Evolutionary conservation across 2,797 vertebrate genomes (phyloP).

Genomic region (Sciaenops ocellatus): DNA sequence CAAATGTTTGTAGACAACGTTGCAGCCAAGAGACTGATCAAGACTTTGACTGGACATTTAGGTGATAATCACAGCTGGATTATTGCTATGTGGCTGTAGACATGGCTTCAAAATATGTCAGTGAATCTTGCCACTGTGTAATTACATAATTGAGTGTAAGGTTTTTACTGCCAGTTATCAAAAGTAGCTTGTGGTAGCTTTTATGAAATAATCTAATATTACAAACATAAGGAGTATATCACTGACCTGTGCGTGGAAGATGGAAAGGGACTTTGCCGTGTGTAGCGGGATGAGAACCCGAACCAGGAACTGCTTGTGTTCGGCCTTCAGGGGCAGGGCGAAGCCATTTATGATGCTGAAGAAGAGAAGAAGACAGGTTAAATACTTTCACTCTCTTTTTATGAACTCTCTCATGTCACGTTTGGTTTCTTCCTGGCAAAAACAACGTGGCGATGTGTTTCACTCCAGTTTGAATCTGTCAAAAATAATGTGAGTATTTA

Average conservation of each 20-base stretch:
- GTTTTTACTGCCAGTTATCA: not conserved
- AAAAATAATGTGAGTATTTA: not conserved
- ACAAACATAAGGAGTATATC: not conserved
- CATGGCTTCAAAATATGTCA: not conserved
- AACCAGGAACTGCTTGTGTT: slow-evolving; percentile 95
- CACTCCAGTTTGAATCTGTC: not conserved
- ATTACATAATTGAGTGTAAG: not conserved
- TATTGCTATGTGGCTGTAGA: not conserved
- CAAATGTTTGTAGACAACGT: not conserved
- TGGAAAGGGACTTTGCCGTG: slow-evolving; percentile 93
- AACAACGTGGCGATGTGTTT: not conserved
- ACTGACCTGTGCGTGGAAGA: slow-evolving; percentile 94
- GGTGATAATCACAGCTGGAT: not conserved
- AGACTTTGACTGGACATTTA: not conserved
- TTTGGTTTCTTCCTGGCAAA: not conserved
- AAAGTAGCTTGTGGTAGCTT: not conserved
- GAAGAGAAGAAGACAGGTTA: not conserved
- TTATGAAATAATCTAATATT: not conserved
- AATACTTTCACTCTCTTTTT: not conserved
- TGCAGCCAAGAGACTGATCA: not conserved
- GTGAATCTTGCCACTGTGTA: not conserved
- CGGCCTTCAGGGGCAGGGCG: slow-evolving; percentile 92
- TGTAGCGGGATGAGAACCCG: slow-evolving; percentile 94
- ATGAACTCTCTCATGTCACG: not conserved
- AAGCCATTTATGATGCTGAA: slow-evolving; percentile 93